A percentile compares a stretch with the other conserved stretches of the same genome.
phyloP scores from a whole-genome alignment of 1,140 invertebrate species.

The Temnothorax curvispinosus region DNA sequence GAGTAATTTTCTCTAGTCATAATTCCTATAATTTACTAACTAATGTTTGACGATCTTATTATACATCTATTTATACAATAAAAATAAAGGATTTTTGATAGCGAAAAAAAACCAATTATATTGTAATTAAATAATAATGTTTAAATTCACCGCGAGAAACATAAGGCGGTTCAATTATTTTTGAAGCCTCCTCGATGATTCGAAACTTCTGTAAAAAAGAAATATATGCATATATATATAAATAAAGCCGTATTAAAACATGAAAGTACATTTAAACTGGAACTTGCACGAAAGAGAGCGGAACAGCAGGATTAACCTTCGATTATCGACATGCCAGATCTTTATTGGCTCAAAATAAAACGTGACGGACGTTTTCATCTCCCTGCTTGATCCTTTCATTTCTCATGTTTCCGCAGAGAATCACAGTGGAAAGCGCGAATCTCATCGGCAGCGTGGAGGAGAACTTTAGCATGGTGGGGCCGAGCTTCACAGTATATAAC shows the following conservation, averaged over 20 bases:
- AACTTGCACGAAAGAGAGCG: not conserved
- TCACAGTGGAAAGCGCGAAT: slow-evolving; percentile 71
- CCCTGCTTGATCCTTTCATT: not conserved
- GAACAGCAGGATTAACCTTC: not conserved
- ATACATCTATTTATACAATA: not conserved
- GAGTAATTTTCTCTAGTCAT: not conserved
- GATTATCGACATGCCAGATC: not conserved
- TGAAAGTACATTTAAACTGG: not conserved
- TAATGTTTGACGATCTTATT: not conserved
- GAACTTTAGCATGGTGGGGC: slow-evolving; percentile 74
- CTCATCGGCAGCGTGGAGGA: slow-evolving; percentile 78
- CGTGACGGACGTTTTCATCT: not conserved
- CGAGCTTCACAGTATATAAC: slow-evolving; percentile 79
- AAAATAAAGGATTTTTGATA: not conserved
- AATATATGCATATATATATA: too few species aligned
- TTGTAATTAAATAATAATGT: not conserved
- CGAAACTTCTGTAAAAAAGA: not conserved
- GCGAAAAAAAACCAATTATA: not conserved
- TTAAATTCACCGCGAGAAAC: not conserved
- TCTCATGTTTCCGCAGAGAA: slow-evolving; percentile 63
- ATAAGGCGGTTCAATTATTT: not conserved
- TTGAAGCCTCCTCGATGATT: not conserved
- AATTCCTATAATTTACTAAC: not conserved
- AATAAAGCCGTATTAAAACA: not conserved
- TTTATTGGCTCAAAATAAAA: not conserved